These are phyloP conservation scores for Gymnocypris eckloni DNA, from an alignment of 2,797 vertebrate species.

Conservation along the genomic window DNA sequence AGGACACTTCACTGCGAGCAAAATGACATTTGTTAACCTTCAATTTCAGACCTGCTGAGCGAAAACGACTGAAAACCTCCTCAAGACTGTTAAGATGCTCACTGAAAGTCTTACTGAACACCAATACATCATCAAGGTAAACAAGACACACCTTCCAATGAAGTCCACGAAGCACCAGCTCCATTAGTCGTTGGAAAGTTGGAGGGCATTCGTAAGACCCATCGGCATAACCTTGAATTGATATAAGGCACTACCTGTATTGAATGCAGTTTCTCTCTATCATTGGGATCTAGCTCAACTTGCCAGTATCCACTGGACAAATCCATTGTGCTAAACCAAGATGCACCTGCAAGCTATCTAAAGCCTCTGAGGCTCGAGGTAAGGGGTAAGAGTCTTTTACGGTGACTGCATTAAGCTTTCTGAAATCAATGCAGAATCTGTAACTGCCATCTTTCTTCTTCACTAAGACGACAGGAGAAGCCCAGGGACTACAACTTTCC, in stretches of 20 bases:
- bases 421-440: conserved; percentile 51
- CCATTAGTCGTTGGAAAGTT: conserved; percentile 42
- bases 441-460: conserved; percentile 48
- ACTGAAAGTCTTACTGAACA: conserved; percentile 29
- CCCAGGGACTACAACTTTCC: too few relatives aligned
- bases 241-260: conserved; percentile 8
- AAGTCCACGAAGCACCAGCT: conserved; percentile 26
- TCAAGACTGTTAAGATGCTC: conserved; percentile 37
- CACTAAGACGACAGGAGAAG: too few relatives aligned
- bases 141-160: conserved; percentile 48
- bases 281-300: conserved; percentile 3
- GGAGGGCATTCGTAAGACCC: conserved; percentile 16
- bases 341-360: conserved; percentile 40
- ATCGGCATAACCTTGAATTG: conserved; percentile 38
- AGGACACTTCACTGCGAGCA: conserved; percentile 11
- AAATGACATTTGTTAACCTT: conserved; percentile 36
- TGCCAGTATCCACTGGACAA: conserved; percentile 42
- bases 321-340: conserved; percentile 42
- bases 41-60: conserved; percentile 46
- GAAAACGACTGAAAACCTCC: conserved; percentile 36
- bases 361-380: conserved; percentile 27
- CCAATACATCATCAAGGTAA: conserved; percentile 34
- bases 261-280: conserved; percentile 33
- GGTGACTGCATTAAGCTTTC: conserved; percentile 32
- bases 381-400: too few relatives aligned